These are phyloP conservation scores for Temnothorax longispinosus DNA, from an alignment of 1,140 invertebrate genomes.

Conservation along the genomic window DNA sequence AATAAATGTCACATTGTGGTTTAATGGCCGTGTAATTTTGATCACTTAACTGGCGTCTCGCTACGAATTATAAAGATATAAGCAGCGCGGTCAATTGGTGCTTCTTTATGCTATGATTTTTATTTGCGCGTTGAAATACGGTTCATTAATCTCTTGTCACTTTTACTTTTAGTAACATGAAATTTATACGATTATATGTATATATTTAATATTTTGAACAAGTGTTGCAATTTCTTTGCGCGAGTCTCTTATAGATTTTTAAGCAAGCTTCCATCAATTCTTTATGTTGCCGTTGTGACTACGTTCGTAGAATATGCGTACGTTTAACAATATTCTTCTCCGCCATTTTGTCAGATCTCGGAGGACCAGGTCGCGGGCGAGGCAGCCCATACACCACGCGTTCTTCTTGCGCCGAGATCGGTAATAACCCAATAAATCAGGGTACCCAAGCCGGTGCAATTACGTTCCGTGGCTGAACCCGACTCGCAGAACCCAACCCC, in stretches of 20 bases:
- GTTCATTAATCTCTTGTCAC: neutral
- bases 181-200: neutral
- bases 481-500: conserved; percentile 79
- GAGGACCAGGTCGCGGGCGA: conserved; percentile 39
- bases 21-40: conserved; percentile 72
- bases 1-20: conserved; percentile 73
- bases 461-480: conserved; percentile 75
- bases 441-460: conserved; percentile 80
- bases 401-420: conserved; percentile 78
- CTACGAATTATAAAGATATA: conserved; percentile 53
- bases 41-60: conserved; percentile 56
- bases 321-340: neutral
- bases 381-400: conserved; percentile 76
- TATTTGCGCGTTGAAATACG: neutral
- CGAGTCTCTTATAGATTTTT: neutral
- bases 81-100: conserved; percentile 29
- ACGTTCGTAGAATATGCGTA: neutral
- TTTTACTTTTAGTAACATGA: neutral
- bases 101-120: conserved; percentile 1
- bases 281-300: neutral
- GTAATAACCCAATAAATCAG: conserved; percentile 85
- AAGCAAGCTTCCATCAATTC: neutral
- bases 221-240: neutral
- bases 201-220: neutral
- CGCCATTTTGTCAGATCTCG: conserved; percentile 44